phyloP scores from a whole-genome alignment of 2,888 invertebrate species.

The Xestia ashworthii region DNA sequence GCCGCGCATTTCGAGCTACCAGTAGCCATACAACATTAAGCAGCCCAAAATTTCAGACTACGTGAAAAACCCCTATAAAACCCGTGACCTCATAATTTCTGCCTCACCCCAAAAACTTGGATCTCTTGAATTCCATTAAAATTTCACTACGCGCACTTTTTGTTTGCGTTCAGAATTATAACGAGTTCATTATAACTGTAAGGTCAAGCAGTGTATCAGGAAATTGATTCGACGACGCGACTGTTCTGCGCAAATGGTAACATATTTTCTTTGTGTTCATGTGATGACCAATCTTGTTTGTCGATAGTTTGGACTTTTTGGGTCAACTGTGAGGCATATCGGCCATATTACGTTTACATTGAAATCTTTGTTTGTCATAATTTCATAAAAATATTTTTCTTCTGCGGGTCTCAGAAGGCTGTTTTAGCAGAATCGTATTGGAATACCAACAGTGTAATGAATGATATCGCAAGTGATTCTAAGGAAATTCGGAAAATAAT shows the following conservation, averaged over 20 bases:
- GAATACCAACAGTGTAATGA: background rate
- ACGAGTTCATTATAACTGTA: conserved; percentile 49
- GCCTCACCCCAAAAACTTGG: conserved; percentile 14
- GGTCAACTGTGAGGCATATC: conserved; percentile 27
- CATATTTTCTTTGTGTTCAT: conserved; percentile 22
- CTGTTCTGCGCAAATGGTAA: conserved; percentile 37
- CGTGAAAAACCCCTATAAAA: conserved; percentile 28
- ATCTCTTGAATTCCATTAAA: conserved; percentile 46
- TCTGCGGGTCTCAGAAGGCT: background rate
- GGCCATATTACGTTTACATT: background rate
- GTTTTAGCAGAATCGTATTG: background rate
- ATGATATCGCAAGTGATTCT: background rate
- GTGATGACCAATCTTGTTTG: conserved; percentile 43
- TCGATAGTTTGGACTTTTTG: conserved; percentile 24
- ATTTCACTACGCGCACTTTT: conserved; percentile 36
- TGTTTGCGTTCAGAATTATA: conserved; percentile 46
- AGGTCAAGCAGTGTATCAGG: conserved; percentile 60
- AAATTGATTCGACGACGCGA: conserved; percentile 27
- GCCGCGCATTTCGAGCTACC: conserved; percentile 6
- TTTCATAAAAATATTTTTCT: background rate
- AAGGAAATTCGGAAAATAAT: background rate
- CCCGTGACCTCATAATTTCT: conserved; percentile 24
- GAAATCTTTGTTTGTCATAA: background rate
- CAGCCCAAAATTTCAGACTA: conserved; percentile 33
- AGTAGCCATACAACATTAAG: conserved; percentile 25